Base-by-base conservation (phyloP, 2,797 vertebrate species). In the Yasuhikotakia modesta region DNA sequence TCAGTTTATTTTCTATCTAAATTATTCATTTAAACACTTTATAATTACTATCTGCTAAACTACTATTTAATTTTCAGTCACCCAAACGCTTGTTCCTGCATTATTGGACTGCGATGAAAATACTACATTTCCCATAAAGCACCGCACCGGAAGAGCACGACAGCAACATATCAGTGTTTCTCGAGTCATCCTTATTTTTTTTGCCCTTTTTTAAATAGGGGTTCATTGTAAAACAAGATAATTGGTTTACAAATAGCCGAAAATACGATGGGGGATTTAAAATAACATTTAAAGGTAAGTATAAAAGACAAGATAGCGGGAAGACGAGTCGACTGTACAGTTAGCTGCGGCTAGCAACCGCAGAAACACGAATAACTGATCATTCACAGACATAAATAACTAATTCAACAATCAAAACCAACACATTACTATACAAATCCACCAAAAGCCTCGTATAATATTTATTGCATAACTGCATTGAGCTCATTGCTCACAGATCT, bases 71-170 rank as follows among this genome's bases (percentile, higher is more conserved):
- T 48, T 43, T 43, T 43, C 39, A 43, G 2, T 58, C 11, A 2
- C 13, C 5, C 48, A 8, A 2, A 7, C 48, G n/a, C 4, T n/a
- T 7, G 48, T 52, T 50, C 16, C 1, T 39, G 14, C 48, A 5
- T 17, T 50, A 50, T 17, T 50, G 17, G 48, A 50, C 14, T 50
- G 19, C 17, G 12, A 43, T 10, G 2, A 35, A 61, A 39, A 32
- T 0, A 81, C 81, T 81, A 50, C 82, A 83, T 61, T 43, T 70
- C 78, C 84, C 84, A 85, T 19, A 70, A 78, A 72, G 67, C 84
- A 65, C 3, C 63, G 58, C 30, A 67, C 75, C 81, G 55, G 79
- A 77, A 43, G 63, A 63, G 70, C 76, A 63, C 77, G 24, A 48
- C 32, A 64, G 27, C 21, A 19, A 68, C 46, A 46, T 65, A 67